phyloP scores from a whole-genome alignment of 1,140 invertebrate species.

The Olivierus martensii region DNA sequence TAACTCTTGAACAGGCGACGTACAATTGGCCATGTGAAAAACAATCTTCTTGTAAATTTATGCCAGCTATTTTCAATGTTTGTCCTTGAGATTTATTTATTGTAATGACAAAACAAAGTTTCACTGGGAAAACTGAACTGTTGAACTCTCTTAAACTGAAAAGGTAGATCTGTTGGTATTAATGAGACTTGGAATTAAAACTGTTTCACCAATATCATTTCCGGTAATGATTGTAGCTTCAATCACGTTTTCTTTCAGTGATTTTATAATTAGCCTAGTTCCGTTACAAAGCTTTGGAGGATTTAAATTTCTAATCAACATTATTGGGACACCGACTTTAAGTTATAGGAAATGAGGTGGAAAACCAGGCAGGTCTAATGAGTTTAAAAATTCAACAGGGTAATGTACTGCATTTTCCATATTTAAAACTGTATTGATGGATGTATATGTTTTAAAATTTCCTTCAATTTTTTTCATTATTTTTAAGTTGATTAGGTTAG shows the following conservation, averaged over 20 bases:
- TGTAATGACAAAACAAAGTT: constrained; percentile 19
- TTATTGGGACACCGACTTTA: not conserved
- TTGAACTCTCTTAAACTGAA: too few relatives aligned
- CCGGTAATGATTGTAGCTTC: constrained; percentile 18
- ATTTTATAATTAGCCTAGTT: constrained; percentile 19
- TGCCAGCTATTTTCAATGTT: constrained; percentile 12
- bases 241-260: constrained; percentile 13
- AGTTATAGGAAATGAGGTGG: not conserved
- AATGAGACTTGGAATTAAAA: too few relatives aligned
- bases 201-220: too few relatives aligned
- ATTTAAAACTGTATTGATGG: too few relatives aligned
- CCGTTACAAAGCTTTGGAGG: constrained; percentile 19
- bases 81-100: constrained; percentile 22
- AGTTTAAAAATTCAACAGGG: too few relatives aligned
- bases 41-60: constrained; percentile 11
- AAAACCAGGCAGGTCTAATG: too few relatives aligned
- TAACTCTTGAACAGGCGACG: constrained; percentile 18
- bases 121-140: too few relatives aligned
- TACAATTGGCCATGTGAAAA: constrained; percentile 21
- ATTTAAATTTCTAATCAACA: not conserved
- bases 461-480: too few relatives aligned
- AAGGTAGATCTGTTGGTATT: constrained; percentile 7
- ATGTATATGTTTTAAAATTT: too few relatives aligned
- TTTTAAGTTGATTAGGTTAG: too few relatives aligned
- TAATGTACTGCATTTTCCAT: too few relatives aligned